Percentiles rank a stretch among this genome's conserved stretches.
Conservation (phyloP, 1,140 invertebrate genomes). For the Zaprionus africanus region DNA sequence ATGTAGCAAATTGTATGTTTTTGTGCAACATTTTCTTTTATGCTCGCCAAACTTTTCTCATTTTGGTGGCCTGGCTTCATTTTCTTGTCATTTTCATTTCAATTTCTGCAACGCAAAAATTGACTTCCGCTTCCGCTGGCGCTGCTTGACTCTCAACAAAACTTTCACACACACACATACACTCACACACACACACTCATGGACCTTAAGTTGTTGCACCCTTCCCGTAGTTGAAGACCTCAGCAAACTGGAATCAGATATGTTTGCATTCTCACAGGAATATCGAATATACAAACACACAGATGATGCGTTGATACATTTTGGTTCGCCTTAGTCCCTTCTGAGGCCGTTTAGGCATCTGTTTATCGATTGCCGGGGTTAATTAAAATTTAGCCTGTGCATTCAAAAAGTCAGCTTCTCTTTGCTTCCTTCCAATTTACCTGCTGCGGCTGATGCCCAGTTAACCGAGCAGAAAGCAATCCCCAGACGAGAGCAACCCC, state of each 20-base stretch:
- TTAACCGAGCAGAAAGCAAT: constrained; percentile 42
- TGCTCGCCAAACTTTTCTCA: constrained; percentile 49
- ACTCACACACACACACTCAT: background rate
- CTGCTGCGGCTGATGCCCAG: constrained; percentile 39
- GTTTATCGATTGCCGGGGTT: constrained; percentile 46
- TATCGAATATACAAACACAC: background rate
- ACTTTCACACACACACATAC: constrained; percentile 32
- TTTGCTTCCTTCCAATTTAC: constrained; percentile 37
- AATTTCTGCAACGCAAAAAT: constrained; percentile 68
- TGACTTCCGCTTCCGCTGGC: constrained; percentile 69
- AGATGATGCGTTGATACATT: background rate
- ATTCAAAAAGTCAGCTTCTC: constrained; percentile 57
- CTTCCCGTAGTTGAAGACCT: background rate
- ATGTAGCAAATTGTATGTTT: constrained; percentile 37
- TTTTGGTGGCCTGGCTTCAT: constrained; percentile 19
- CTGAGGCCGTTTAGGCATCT: too few relatives aligned
- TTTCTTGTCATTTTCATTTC: constrained; percentile 62
- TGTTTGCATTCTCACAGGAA: background rate
- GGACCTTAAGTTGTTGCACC: background rate
- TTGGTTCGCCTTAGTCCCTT: background rate
- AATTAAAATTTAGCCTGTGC: constrained; percentile 54
- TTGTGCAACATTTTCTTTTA: constrained; percentile 73
- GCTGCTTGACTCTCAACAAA: constrained; percentile 52
- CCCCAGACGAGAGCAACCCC: background rate
- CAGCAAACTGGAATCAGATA: background rate